These are phyloP conservation scores for Drosophila gunungcola DNA, from an alignment of 1,140 invertebrate genomes.

Conservation along the genomic window DNA sequence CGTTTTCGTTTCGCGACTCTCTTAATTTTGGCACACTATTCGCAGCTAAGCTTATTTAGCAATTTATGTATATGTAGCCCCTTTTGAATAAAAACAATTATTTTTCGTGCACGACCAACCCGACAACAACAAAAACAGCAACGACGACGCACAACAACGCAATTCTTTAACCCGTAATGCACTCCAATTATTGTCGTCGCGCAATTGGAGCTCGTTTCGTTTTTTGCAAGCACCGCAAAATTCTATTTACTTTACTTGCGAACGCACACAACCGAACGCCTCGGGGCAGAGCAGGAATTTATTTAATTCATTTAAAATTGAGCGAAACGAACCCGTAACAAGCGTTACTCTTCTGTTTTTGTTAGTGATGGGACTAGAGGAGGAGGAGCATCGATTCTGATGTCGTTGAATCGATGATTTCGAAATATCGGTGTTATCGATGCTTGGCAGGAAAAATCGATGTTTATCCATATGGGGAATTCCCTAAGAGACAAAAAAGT, in stretches of 20 bases:
- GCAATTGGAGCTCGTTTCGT: conserved; percentile 19
- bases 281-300: background rate
- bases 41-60: conserved; percentile 8
- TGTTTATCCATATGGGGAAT: too few relatives aligned
- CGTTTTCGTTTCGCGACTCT: conserved; percentile 17
- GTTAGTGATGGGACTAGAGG: too few relatives aligned
- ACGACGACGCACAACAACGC: conserved; percentile 27
- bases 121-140: conserved; percentile 6
- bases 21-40: conserved; percentile 31
- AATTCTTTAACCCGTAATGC: conserved; percentile 34
- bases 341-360: background rate
- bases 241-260: conserved; percentile 29
- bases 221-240: conserved; percentile 11
- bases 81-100: conserved; percentile 16
- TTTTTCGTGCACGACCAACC: conserved; percentile 26
- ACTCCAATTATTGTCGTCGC: conserved; percentile 24
- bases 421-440: too few relatives aligned
- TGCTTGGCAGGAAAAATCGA: too few relatives aligned
- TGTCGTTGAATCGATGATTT: too few relatives aligned
- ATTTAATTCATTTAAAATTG: conserved; percentile 21
- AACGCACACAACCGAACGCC: conserved; percentile 24
- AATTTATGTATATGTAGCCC: conserved; percentile 3
- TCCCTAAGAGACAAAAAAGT: too few relatives aligned
- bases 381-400: too few relatives aligned
- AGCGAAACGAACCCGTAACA: background rate